A percentile compares a stretch with the other conserved stretches of the same genome.
These are phyloP conservation scores for Protonibea diacanthus DNA, from an alignment of 2,797 vertebrate species.

Conservation along the genomic window DNA sequence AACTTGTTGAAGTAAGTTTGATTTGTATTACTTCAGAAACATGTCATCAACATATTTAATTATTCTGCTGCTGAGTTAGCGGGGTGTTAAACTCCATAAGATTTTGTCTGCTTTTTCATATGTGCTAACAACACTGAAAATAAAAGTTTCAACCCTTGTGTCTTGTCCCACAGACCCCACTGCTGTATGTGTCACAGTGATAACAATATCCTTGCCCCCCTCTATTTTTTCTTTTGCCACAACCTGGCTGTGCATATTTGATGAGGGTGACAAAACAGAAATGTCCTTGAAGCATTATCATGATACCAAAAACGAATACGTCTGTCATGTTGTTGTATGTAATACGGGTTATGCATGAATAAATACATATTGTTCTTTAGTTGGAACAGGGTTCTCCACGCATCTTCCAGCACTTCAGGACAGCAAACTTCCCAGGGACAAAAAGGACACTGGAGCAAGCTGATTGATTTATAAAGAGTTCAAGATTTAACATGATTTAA, in stretches of 20 bases:
- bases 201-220: neutral
- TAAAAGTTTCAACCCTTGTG: neutral
- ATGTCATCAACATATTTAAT: neutral
- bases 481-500: too few relatives aligned
- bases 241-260: neutral
- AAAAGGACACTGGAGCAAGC: neutral
- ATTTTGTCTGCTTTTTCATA: neutral
- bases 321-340: too few relatives aligned
- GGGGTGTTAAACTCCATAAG: neutral
- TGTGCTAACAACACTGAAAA: neutral
- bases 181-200: neutral
- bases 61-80: neutral
- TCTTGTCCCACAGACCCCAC: neutral
- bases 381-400: neutral
- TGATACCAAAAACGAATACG: neutral
- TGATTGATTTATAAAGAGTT: neutral
- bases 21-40: neutral
- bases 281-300: neutral
- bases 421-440: neutral
- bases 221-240: neutral
- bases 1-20: neutral
- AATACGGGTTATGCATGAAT: neutral
- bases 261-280: neutral
- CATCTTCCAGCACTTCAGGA: neutral
- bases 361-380: neutral